These are phyloP conservation scores for Odontophorus gujanensis DNA, from an alignment of 2,113 vertebrate genomes.

Conservation along the genomic window DNA sequence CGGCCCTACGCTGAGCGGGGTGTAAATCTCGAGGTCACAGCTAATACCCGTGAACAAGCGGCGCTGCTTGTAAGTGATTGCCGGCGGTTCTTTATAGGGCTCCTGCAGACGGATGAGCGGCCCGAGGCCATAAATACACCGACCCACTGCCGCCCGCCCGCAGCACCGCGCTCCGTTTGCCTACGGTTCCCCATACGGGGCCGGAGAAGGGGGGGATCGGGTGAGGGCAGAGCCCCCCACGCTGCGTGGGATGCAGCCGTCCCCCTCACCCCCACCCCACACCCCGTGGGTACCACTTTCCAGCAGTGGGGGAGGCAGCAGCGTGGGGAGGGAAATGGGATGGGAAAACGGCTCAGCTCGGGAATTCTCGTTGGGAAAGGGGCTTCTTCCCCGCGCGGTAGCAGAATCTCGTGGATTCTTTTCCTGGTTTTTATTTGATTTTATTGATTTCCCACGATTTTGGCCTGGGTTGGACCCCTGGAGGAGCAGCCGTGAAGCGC, in stretches of 20 bases:
- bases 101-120: slow-evolving; percentile 65
- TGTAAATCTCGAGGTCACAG: slow-evolving; percentile 71
- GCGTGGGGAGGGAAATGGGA: too few relatives aligned
- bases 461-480: neutral
- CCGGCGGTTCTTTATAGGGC: slow-evolving; percentile 59
- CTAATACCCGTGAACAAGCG: slow-evolving; percentile 69
- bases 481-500: neutral
- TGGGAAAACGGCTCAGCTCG: too few relatives aligned
- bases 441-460: neutral
- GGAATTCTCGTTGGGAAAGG: too few relatives aligned
- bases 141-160: slow-evolving; percentile 11
- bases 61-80: slow-evolving; percentile 45
- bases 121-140: slow-evolving; percentile 43
- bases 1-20: neutral
- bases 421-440: neutral
- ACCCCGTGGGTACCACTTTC: too few relatives aligned
- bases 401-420: neutral
- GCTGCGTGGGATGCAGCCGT: rapidly evolving
- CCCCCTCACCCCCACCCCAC: too few relatives aligned
- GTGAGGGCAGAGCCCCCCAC: neutral
- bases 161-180: neutral
- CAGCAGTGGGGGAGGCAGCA: too few relatives aligned
- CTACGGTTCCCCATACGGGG: neutral
- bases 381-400: neutral
- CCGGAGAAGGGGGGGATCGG: neutral